Evolutionary conservation across 2,888 invertebrate species (phyloP).

Genomic region (Seira musarum): DNA sequence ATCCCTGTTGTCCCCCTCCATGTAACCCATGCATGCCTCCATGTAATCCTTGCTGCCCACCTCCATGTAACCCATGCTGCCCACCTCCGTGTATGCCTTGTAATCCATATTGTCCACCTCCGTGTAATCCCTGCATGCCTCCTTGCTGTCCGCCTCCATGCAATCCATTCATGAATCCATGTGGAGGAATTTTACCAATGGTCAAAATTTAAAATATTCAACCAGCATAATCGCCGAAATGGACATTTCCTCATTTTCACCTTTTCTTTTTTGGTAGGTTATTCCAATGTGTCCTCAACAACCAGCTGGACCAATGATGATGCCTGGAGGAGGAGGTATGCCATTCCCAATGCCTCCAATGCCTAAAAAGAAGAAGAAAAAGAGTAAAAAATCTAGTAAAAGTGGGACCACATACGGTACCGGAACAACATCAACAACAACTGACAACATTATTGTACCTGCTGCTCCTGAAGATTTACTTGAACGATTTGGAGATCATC

Average conservation of each 20-base stretch:
- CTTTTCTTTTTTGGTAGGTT: slow-evolving; percentile 10
- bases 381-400: slow-evolving; percentile 15
- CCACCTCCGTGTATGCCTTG: slow-evolving; percentile 38
- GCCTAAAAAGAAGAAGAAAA: slow-evolving; percentile 14
- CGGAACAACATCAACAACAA: slow-evolving; percentile 4
- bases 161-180: slow-evolving; percentile 44
- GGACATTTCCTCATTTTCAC: neutral
- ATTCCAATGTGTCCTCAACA: slow-evolving; percentile 54
- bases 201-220: slow-evolving; percentile 1
- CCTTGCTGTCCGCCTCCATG: slow-evolving; percentile 24
- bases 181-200: slow-evolving; percentile 48
- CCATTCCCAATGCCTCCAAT: slow-evolving; percentile 33
- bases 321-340: neutral
- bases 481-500: neutral
- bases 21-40: slow-evolving; percentile 4
- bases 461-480: slow-evolving; percentile 15
- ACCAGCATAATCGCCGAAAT: neutral
- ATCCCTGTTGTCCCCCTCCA: slow-evolving; percentile 10
- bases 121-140: slow-evolving; percentile 38
- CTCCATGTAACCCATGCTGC: slow-evolving; percentile 29
- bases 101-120: slow-evolving; percentile 28
- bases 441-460: slow-evolving; percentile 29
- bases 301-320: too few species aligned
- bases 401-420: neutral
- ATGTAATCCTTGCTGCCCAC: neutral